Conservation (phyloP, 2,113 vertebrate species). For the Marmota monax region DNA sequence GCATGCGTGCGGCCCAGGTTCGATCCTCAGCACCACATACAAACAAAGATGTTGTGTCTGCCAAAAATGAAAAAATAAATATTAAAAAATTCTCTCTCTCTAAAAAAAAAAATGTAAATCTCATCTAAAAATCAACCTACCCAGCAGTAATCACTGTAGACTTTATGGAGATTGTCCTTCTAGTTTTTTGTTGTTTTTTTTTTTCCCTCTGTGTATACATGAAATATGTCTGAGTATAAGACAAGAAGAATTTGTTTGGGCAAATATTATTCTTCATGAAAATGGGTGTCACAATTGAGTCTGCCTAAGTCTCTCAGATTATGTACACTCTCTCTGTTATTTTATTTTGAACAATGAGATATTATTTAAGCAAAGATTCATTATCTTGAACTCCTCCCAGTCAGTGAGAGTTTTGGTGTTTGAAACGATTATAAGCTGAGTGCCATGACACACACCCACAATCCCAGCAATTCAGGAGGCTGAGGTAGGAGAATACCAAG, state of each 20-base stretch:
- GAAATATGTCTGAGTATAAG: slow-evolving; percentile 30
- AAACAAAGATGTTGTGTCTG: too few species aligned
- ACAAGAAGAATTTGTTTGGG: not conserved
- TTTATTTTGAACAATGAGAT: slow-evolving; percentile 35
- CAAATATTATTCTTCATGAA: not conserved
- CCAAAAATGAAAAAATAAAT: too few species aligned
- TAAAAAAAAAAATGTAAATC: not conserved
- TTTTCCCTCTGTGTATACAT: not conserved
- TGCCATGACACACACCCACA: too few species aligned
- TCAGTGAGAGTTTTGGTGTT: not conserved
- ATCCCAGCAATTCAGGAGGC: too few species aligned
- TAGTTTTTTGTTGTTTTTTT: not conserved
- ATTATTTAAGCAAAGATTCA: not conserved
- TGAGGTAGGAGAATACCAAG: too few species aligned
- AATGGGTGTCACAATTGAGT: not conserved
- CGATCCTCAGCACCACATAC: too few species aligned
- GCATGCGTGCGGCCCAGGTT: too few species aligned
- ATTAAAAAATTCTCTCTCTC: too few species aligned
- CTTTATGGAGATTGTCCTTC: not conserved
- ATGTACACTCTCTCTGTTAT: not conserved
- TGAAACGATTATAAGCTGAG: not conserved
- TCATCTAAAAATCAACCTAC: not conserved
- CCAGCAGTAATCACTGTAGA: not conserved
- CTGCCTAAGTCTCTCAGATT: not conserved
- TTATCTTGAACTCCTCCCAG: not conserved